Conservation (phyloP, 2,797 vertebrate species). For the Enteromius argenteus region DNA sequence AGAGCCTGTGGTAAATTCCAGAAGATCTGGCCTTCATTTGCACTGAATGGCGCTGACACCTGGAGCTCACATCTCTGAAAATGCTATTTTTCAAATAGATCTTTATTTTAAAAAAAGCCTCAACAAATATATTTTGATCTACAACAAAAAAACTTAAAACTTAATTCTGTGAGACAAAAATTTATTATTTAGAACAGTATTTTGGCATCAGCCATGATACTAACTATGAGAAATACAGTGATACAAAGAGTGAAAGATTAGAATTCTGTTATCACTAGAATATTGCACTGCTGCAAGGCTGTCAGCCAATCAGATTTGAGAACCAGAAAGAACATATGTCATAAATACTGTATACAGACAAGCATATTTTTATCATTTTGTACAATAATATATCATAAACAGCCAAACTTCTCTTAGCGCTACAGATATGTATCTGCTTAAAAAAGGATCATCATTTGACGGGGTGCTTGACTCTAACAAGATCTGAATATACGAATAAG, state of each 20-base stretch:
- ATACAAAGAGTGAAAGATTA: background rate
- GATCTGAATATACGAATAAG: constrained; percentile 5
- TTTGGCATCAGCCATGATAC: background rate
- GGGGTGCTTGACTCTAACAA: constrained; percentile 1
- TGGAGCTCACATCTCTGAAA: no score
- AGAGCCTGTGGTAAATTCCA: background rate
- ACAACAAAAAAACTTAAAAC: background rate
- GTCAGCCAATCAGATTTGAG: background rate
- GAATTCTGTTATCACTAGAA: background rate
- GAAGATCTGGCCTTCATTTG: background rate
- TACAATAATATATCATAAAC: background rate
- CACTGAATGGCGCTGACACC: no score
- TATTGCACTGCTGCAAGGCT: background rate
- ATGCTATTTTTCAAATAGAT: no score
- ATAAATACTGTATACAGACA: no score
- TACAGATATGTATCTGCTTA: background rate
- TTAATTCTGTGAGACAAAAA: background rate
- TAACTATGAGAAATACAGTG: background rate
- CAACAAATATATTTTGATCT: background rate
- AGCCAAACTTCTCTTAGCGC: background rate
- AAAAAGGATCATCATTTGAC: constrained; percentile 1
- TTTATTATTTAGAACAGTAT: background rate
- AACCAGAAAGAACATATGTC: background rate
- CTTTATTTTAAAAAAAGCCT: background rate
- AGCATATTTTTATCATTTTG: no score